Evolutionary conservation across 2,113 vertebrate species (phyloP), one percentile per base, ranked within the genome.

Genomic region (Madoqua kirkii): DNA sequence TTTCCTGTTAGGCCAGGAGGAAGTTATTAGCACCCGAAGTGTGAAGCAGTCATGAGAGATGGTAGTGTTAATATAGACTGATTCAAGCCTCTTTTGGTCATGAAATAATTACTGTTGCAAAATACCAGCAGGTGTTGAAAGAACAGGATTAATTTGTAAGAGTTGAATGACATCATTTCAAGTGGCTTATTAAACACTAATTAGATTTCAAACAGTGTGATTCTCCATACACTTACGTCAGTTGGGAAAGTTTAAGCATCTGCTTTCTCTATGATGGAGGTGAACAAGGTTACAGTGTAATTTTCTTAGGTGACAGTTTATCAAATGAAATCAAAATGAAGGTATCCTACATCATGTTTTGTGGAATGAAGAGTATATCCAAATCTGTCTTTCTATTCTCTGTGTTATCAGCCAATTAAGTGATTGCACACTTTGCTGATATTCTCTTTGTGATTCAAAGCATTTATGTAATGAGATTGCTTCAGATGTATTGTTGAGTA

Each of bases 101-200:
- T n/a, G 21, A 97, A 97, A 98, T 98, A 98, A 99, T 98, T 97
- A 97, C 87, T 95, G 89, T 95, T 97, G 96, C 89, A 97, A 98
- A 99, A 98, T 98, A 98, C 55, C 97, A 98, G 94, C 98, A 95
- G 98, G 97, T 98, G 97, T 98, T 98, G 98, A 98, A 96, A 98
- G 97, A 98, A 97, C 96, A 95, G 95, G 97, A 98, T 98, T 98
- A 97, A 98, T 98, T 98, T 98, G 89, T 96, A 97, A 96, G 96
- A 96, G 95, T 93, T 97, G 97, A 98, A 96, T 98, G 96, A 97
- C 98, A 98, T 95, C 96, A 98, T 98, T 99, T 98, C 97, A 97
- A 98, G 98, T 96, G 94, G 71, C 60, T 98, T 98, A 98, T 99
- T 99, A 98, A 98, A 94, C 89, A 96, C 95, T 98, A 98, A 98